phyloP scores from a whole-genome alignment of 2,113 vertebrate genomes.

The Chamaetylas fuelleborni region DNA sequence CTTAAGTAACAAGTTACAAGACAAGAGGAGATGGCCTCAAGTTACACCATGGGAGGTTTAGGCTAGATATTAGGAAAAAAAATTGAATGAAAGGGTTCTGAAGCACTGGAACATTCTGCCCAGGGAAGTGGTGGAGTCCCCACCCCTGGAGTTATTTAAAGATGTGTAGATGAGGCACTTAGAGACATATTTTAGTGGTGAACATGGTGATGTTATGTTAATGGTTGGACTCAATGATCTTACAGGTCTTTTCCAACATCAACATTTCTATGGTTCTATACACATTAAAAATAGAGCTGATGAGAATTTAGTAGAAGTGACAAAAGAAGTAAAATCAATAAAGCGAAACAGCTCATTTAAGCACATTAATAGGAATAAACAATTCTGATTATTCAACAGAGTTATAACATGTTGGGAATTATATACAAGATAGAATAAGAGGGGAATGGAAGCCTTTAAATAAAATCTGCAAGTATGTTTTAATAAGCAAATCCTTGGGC shows the following conservation, averaged over 20 bases:
- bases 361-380: not conserved
- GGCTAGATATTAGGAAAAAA: not conserved
- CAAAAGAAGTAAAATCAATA: not conserved
- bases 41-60: not conserved
- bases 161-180: not conserved
- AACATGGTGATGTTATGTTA: not conserved
- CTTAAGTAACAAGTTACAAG: not conserved
- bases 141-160: not conserved
- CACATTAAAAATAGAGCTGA: not conserved
- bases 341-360: not conserved
- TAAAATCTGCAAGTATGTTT: not conserved
- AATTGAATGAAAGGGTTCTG: not conserved
- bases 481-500: not conserved
- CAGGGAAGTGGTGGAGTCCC: too few relatives aligned
- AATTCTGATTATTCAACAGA: not conserved
- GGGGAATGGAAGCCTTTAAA: not conserved
- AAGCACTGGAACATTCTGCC: not conserved
- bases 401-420: not conserved
- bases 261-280: not conserved
- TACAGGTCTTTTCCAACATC: not conserved
- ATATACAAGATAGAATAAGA: not conserved
- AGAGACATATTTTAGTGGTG: not conserved
- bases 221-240: not conserved
- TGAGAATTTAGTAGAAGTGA: not conserved
- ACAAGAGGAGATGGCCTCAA: not conserved